A percentile compares a stretch with the other conserved stretches of the same genome.
Conservation (phyloP, 2,113 vertebrate genomes). For the Syrrhaptes paradoxus region DNA sequence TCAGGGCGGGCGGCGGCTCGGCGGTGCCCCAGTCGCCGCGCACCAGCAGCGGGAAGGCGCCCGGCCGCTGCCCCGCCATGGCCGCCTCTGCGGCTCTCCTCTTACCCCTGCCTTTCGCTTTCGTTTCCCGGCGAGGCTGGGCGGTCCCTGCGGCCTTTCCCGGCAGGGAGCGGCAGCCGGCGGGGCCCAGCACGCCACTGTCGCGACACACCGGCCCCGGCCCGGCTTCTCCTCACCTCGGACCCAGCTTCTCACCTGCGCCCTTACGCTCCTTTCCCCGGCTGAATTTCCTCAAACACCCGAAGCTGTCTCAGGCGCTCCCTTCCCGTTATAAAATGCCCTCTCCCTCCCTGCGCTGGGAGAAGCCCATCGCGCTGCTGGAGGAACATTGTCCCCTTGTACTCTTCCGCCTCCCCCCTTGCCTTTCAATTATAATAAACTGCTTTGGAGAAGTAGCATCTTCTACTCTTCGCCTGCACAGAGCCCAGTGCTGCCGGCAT, state of each 20-base stretch:
- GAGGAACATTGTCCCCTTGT: not conserved
- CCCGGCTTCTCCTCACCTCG: not conserved
- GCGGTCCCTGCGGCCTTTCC: not conserved
- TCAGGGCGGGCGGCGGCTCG: slow-evolving; percentile 33
- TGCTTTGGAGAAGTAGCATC: accelerated
- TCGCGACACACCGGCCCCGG: accelerated
- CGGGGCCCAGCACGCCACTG: not conserved
- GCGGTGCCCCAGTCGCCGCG: not conserved
- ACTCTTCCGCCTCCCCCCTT: not conserved
- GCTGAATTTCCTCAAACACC: accelerated
- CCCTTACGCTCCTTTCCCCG: accelerated
- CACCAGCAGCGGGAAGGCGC: slow-evolving; percentile 10
- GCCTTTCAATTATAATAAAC: not conserved
- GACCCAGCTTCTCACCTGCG: accelerated
- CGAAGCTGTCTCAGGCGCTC: accelerated
- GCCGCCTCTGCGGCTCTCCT: accelerated
- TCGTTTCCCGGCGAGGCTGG: not conserved
- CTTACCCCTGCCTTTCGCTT: not conserved
- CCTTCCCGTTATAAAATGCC: accelerated
- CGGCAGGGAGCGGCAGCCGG: not conserved
- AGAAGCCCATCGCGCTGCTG: not conserved
- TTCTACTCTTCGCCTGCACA: not conserved
- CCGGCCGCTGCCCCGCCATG: not conserved
- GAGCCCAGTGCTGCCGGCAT: not conserved
- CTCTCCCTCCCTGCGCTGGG: not conserved